A percentile compares a stretch with the other conserved stretches of the same genome.
Evolutionary conservation across 2,113 vertebrate species (phyloP).

Genomic region (Solea solea): DNA sequence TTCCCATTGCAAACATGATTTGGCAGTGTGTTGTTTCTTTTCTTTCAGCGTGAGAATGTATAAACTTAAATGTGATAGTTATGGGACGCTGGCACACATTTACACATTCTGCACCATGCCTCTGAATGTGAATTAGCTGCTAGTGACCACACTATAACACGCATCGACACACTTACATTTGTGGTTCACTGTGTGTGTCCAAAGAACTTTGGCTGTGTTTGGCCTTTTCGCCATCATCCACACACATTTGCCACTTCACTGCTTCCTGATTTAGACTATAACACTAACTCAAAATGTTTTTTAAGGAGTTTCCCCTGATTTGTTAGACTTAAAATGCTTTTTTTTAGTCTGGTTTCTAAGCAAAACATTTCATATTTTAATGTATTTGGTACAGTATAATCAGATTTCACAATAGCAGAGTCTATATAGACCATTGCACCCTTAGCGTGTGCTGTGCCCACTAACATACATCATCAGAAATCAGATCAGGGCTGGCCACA

Average conservation of each 20-base stretch:
- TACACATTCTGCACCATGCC: background rate
- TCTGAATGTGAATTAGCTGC: conserved; percentile 41
- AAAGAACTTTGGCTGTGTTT: conserved; percentile 61
- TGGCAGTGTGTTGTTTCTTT: no score
- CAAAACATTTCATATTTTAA: no score
- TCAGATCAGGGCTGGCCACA: conserved; percentile 66
- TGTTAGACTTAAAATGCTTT: no score
- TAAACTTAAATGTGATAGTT: no score
- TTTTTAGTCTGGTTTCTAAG: no score
- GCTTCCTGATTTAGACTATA: conserved; percentile 34
- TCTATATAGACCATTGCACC: conserved; percentile 28
- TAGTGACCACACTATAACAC: conserved; percentile 72
- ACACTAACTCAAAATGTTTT: conserved; percentile 25
- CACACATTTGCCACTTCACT: conserved; percentile 34
- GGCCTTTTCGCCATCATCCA: conserved; percentile 53
- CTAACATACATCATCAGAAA: conserved; percentile 47
- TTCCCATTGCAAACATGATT: no score
- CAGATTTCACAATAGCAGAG: conserved; percentile 10
- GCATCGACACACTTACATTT: conserved; percentile 69
- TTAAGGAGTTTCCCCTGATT: no score
- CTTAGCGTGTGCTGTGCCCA: background rate
- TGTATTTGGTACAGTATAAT: background rate
- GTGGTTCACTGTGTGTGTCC: conserved; percentile 61
- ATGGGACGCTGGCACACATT: background rate
- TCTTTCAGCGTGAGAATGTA: no score